Evolutionary conservation across 23 tunicate genomes (phyloP), one percentile per base, ranked within the genome.

Genomic region (Corella eumyota): DNA sequence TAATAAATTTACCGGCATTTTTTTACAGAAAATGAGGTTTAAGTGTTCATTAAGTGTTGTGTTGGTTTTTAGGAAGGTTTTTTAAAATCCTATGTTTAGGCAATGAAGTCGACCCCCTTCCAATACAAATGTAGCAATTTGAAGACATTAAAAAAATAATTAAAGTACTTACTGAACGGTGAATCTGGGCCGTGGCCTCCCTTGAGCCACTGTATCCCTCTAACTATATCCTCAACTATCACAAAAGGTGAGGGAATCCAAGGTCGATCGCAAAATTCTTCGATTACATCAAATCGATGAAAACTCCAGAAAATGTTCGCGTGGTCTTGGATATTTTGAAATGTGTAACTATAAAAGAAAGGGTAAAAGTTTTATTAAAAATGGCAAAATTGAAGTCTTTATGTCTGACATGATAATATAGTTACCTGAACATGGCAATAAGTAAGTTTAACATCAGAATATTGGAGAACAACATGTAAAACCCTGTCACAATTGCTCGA

Each of bases 381-480:
- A 15, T 40, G 48, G 48, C 13, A 40, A 40, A 11, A 40, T 9
- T 9, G 48, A 9, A 9, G 11, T 15, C 11, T 9, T 40, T 40
- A 9, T 40, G 15, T 9, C 11, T 11, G 13, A 40, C 11, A 40
- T 40, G 48, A 11, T 40, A 40, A 9, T 15, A 15, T 40, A 34
- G 11, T 20, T 32, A 68, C 73, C 73, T 68, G 62, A 75, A 75
- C 72, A 65, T 75, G 66, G 81, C 81, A 37, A 75, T 75, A 40
- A 75, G 72, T 38, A 75, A 46, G 46, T 75, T 75, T 27, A 75
- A 51, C 64, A 75, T 56, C 17, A 75, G 65, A 34, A 75, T 32
- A 46, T 75, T 75, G 15, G 81, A 56, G 26, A 56, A 56, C 28
- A 75, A 54, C 61, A 75, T 37, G 74, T 75, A 75, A 53, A 75